Evolutionary conservation across 2,113 vertebrate genomes (phyloP), one percentile per base, ranked within the genome.

Genomic region (Brachyhypopomus gauderio): DNA sequence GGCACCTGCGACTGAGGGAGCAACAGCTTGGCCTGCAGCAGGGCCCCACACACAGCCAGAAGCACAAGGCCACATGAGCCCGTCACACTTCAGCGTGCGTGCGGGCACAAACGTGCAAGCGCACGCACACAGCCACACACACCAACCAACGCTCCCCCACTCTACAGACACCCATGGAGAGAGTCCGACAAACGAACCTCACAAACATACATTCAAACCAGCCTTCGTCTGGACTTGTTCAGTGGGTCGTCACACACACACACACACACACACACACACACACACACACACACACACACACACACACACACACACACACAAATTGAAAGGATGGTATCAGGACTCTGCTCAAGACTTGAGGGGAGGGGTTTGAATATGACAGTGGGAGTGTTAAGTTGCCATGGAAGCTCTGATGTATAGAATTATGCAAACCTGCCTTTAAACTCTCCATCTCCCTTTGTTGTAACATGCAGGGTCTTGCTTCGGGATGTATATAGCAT

Each of bases 391-490:
- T 79, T 76, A 64, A 62, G 36, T 77, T 48, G 66, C 79, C 77
- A 84, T 69, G 80, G 52, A 75, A 82, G 78, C 60, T 77, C 27
- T 56, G 79, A 79, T 86, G 75, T 85, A 72, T 83, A 78, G 82
- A 79, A 82, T 80, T 82, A 73, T 83, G 55, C 84, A 85, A 86
- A 84, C 90, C 93, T 95, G 94, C 94, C 94, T 96, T 95, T 83
- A 95, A 94, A 90, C 90, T 93, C 90, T 89, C 91, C 92, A 59
- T 75, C 48, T 66, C 52, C 90, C 91, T 86, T 72, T 78, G 45
- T 60, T 74, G 62, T 75, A 66, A 71, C 45, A 77, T 82, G 60
- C 76, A 82, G 80, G 45, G 56, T 58, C 41, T 74, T 55, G 71
- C 59, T 30, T 76, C 59, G 73, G 64, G 80, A 38, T 81, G 72